Evolutionary conservation across 2,113 vertebrate genomes (phyloP).

Genomic region (Paracanthobrama guichenoti): DNA sequence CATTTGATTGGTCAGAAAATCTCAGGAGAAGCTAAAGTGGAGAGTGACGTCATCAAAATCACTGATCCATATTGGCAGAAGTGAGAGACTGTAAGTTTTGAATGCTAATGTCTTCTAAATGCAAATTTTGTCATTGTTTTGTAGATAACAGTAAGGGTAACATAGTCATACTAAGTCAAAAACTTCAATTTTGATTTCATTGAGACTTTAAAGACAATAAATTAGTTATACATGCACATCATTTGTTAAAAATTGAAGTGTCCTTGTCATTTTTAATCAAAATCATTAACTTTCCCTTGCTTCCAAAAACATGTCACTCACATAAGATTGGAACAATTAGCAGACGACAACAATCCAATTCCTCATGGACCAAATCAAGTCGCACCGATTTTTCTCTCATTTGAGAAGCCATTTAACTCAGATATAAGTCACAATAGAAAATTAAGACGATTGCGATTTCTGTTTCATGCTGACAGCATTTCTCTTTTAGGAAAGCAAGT

Average conservation of each 20-base stretch:
- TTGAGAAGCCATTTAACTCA: neutral
- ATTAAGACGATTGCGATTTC: neutral
- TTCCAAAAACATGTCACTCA: neutral
- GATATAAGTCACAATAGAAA: neutral
- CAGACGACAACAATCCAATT: neutral
- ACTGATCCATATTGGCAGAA: too few species aligned
- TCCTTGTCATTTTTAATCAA: neutral
- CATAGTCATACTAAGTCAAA: too few species aligned
- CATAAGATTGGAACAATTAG: neutral
- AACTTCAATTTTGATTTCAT: too few species aligned
- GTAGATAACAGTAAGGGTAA: too few species aligned
- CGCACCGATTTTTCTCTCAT: neutral
- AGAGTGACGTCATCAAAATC: too few species aligned
- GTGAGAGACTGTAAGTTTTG: too few species aligned
- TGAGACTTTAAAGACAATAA: too few species aligned
- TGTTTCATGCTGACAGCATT: neutral
- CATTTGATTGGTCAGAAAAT: too few species aligned
- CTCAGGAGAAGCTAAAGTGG: too few species aligned
- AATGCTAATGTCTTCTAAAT: too few species aligned
- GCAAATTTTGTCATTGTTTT: too few species aligned
- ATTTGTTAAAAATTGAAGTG: neutral
- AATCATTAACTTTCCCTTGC: neutral
- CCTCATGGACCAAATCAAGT: neutral
- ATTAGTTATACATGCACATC: neutral
- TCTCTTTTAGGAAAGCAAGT: neutral